Evolutionary conservation across 2,797 vertebrate species (phyloP), one percentile per base, ranked within the genome.

Genomic region (Steatocranus sp.): DNA sequence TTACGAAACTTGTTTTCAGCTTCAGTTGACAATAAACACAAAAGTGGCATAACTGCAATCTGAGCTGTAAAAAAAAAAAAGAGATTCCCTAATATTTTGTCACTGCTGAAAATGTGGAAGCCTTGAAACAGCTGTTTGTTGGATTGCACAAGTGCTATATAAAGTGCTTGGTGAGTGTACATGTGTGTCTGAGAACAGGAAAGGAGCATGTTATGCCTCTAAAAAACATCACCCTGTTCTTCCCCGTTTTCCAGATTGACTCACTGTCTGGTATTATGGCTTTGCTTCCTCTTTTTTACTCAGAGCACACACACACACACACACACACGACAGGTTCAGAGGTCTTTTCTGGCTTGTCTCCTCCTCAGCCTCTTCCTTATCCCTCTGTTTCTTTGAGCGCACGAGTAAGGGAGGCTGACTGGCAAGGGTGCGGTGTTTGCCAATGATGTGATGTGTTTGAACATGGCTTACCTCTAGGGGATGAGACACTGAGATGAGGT

Each of bases 361-460:
- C 58, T 3, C 3, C 54, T 83, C 74, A 70, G 70, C 79, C 76
- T 91, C 85, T 84, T 85, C 79, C 89, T 89, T 56, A 84, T 85
- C 79, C 7, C 10, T 18, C 36, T 20, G 76, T 7, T 75, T 25
- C 66, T 27, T 75, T 7, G 41, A 79, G 70, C 78, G 27, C 41
- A 74, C 54, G 14, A 66, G 32, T 70, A n/a, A 15, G 36, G 43
- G 48, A 75, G 68, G 70, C 79, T 5, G 58, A 76, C 61, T 32
- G 83, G 81, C 49, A 79, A 88, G 83, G 88, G 85, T 12, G 83
- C 9, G 50, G 76, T 90, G 92, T 93, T 93, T 93, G 85, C 81
- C 77, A 46, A 63, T 91, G 92, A 94, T 87, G 88, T 89, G 89
- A 92, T 93, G 91, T 93, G 89, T 95, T 95, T 92, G 87, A 91